phyloP scores from a whole-genome alignment of 2,113 vertebrate genomes.

The Saiga tatarica region DNA sequence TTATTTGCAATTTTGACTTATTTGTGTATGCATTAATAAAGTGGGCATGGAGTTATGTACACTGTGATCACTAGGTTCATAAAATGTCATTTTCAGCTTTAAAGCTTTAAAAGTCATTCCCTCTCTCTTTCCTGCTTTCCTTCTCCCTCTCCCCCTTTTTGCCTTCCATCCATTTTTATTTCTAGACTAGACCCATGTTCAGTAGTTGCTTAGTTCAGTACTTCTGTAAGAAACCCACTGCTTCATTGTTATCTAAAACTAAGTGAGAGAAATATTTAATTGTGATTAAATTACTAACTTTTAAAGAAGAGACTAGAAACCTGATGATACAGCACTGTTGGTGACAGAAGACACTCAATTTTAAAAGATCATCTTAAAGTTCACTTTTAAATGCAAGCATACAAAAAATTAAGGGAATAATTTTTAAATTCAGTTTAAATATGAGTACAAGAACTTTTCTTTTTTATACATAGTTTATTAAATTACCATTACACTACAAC shows the following conservation, averaged over 20 bases:
- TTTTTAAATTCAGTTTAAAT: slow-evolving; percentile 30
- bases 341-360: not conserved
- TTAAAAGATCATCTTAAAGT: not conserved
- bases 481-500: not conserved
- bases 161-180: not conserved
- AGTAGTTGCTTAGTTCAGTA: not conserved
- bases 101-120: not conserved
- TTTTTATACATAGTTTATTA: not conserved
- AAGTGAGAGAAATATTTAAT: not conserved
- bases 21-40: slow-evolving; percentile 46
- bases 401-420: not conserved
- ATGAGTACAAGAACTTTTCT: not conserved
- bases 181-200: not conserved
- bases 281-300: not conserved
- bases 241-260: not conserved
- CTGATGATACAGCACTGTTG: not conserved
- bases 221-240: not conserved
- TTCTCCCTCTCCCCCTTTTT: not conserved
- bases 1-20: slow-evolving; percentile 55
- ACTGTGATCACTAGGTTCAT: not conserved
- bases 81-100: slow-evolving; percentile 23
- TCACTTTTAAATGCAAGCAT: not conserved
- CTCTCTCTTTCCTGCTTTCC: not conserved
- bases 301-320: not conserved
- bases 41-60: slow-evolving; percentile 18